Percentiles rank a stretch among this genome's conserved stretches.
Evolutionary conservation across 2,113 vertebrate species (phyloP).

Genomic region (Falcunculus frontatus): DNA sequence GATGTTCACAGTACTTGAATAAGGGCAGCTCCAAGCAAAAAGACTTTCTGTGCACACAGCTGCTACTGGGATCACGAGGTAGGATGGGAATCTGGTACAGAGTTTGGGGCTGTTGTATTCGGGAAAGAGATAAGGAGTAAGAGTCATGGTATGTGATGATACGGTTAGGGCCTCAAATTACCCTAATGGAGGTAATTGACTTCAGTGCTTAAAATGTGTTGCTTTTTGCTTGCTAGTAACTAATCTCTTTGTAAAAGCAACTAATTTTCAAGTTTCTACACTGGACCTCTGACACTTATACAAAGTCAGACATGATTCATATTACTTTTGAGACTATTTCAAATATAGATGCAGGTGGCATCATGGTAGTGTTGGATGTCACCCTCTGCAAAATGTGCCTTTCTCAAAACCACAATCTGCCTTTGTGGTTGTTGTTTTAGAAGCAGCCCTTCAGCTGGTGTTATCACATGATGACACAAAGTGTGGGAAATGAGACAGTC

Average conservation of each 20-base stretch:
- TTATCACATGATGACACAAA: conserved; percentile 62
- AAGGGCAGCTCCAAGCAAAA: not conserved
- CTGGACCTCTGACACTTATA: not conserved
- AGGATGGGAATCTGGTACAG: not conserved
- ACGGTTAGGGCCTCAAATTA: not conserved
- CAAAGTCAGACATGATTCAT: conserved; percentile 18
- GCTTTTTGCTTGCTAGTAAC: not conserved
- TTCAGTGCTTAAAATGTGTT: not conserved
- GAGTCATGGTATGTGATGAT: not conserved
- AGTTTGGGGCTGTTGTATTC: not conserved
- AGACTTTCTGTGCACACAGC: not conserved
- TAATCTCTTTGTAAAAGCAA: not conserved
- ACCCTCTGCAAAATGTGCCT: conserved; percentile 18
- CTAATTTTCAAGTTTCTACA: not conserved
- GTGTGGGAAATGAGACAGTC: conserved; percentile 62
- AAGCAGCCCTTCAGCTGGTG: conserved; percentile 56
- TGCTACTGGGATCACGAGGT: not conserved
- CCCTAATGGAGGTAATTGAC: not conserved
- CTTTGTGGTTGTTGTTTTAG: conserved; percentile 66
- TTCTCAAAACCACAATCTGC: conserved; percentile 70
- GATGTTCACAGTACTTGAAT: not conserved
- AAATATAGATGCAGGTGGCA: conserved; percentile 49
- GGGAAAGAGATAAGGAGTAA: not conserved
- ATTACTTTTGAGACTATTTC: conserved; percentile 16
- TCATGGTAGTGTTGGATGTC: not conserved